Base-by-base conservation (phyloP, 2,797 vertebrate species). In the Sebastes diploproa region DNA sequence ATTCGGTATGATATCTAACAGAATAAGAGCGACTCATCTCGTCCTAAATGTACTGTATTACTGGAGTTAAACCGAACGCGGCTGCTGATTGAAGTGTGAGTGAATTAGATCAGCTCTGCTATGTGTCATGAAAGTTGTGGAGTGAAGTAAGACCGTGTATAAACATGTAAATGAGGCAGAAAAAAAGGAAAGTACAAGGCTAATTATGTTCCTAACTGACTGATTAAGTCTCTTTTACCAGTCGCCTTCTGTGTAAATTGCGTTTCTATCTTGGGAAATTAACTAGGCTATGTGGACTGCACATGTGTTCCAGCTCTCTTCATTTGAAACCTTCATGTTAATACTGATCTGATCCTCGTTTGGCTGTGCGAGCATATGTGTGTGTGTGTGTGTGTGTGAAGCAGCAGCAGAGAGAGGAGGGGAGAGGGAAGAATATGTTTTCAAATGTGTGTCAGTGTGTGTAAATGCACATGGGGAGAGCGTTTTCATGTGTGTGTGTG, bases 181-280 rank as follows among this genome's bases (percentile, higher is more conserved):
- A 94, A 94, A 64, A 93, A 92, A 86, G 87, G 76, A 90, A 92
- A 89, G 92, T 91, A 95, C 90, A 93, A 93, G 93, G 94, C 94
- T 95, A 95, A 95, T 95, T 95, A 94, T 93, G 92, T 94, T 94
- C 94, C 94, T 91, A 94, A 95, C 92, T 92, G 94, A 95, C 94
- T 95, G 93, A 94, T 94, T 93, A 94, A 95, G 94, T 95, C 93
- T 94, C 94, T 94, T 93, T 95, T 93, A 94, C 93, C 92, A 94
- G 93, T 94, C 90, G 90, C 92, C 94, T 95, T 94, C 92, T 93
- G 94, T 95, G 94, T 94, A 95, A 95, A 95, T 95, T 94, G 93
- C 92, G 83, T 95, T 95, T 93, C 94, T 95, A 95, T 95, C 94
- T 94, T 94, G 94, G 94, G 94, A 95, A 95, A 94, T 94, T 93